These are phyloP conservation scores for Leptinotarsa undecemlineata DNA, from an alignment of 1,140 invertebrate genomes.

Conservation along the genomic window DNA sequence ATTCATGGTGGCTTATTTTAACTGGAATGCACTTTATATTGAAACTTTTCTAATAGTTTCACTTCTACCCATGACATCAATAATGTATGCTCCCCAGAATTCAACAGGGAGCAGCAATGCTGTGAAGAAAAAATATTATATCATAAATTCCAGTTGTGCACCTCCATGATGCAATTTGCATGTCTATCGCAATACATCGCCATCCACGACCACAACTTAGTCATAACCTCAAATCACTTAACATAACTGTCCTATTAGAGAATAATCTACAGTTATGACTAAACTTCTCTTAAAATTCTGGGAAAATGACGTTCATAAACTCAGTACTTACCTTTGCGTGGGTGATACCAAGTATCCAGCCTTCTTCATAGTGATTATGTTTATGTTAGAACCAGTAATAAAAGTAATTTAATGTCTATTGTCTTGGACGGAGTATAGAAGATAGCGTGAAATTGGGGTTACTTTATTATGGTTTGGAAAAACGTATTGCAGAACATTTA, in stretches of 20 bases:
- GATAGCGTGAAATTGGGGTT: constrained; percentile 7
- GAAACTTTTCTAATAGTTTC: no score
- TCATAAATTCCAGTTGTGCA: no score
- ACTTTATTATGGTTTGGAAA: background rate
- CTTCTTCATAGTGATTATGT: constrained; percentile 6
- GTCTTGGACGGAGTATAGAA: background rate
- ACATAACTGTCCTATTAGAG: background rate
- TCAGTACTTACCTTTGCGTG: background rate
- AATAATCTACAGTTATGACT: background rate
- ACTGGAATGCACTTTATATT: no score
- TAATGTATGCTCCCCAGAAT: no score
- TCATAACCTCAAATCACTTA: background rate
- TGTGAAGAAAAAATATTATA: no score
- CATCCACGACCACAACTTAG: background rate
- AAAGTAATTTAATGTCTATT: constrained; percentile 6
- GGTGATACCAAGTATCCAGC: background rate
- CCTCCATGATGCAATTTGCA: no score
- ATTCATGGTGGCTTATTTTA: no score
- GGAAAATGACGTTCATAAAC: constrained; percentile 3
- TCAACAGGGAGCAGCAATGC: no score
- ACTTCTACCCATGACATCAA: no score
- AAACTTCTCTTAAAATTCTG: background rate
- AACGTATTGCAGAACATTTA: background rate
- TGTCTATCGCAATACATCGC: no score
- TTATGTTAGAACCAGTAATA: constrained; percentile 3